A percentile compares a stretch with the other conserved stretches of the same genome.
Evolutionary conservation across 1,140 invertebrate genomes (phyloP).

Genomic region (honey bee (Apis mellifera)): DNA sequence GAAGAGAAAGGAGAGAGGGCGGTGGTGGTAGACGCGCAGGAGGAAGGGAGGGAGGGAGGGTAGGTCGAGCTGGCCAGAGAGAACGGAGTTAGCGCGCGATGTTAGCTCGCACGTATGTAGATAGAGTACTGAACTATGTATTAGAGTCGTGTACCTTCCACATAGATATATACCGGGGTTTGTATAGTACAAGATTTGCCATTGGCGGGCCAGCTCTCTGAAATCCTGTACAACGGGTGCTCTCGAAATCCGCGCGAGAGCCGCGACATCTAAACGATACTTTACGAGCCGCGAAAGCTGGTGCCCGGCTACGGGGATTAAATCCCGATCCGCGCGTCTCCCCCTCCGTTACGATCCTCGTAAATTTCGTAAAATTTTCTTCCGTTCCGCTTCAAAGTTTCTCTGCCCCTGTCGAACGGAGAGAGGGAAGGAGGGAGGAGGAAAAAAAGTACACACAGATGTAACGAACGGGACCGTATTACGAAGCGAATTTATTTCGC

Average conservation of each 20-base stretch:
- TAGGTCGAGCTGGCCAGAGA: constrained; percentile 35
- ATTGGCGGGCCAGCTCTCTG: constrained; percentile 59
- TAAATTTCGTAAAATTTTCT: constrained; percentile 36
- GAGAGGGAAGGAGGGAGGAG: too few species aligned
- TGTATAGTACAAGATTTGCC: constrained; percentile 75
- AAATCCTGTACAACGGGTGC: constrained; percentile 67
- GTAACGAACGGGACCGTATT: not conserved
- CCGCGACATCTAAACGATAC: constrained; percentile 39
- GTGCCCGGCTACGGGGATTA: not conserved
- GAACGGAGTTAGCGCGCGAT: constrained; percentile 71
- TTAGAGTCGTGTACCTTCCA: constrained; percentile 74
- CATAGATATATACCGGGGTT: constrained; percentile 72
- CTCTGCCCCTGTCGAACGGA: not conserved
- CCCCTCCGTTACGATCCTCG: not conserved
- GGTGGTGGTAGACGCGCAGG: too few species aligned
- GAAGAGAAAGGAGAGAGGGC: constrained; percentile 7
- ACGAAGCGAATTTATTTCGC: constrained; percentile 13
- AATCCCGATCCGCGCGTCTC: not conserved
- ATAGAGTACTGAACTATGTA: constrained; percentile 78
- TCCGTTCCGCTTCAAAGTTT: constrained; percentile 4
- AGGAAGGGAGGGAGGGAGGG: constrained; percentile 5
- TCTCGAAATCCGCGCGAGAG: constrained; percentile 56
- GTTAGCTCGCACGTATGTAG: constrained; percentile 75
- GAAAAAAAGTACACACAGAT: not conserved
- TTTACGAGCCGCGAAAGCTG: constrained; percentile 49